Base-by-base conservation (phyloP, 2,888 invertebrate genomes). In the Ormyrus rosae region DNA sequence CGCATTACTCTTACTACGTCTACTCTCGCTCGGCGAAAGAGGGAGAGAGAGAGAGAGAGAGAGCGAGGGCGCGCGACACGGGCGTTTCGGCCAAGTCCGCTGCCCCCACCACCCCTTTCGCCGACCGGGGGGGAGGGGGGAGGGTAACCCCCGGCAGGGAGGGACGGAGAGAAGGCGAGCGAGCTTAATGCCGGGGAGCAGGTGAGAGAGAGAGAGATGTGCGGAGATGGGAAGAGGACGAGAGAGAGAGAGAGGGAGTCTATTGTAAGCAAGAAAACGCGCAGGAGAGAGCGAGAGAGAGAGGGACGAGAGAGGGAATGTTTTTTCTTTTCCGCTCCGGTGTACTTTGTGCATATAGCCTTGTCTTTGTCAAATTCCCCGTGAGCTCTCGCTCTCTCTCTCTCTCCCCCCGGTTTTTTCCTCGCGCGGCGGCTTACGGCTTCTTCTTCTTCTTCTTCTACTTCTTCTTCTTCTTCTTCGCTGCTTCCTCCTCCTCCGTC, bases 1-100 rank as follows among this genome's bases (percentile, higher is more conserved):
- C 88, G 87, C 86, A 86, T 87, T 87, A 86, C 88, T 87, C 87
- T 88, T 87, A 86, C 88, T 88, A 88, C 87, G 87, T 87, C 87
- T 86, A 87, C 86, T 84, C 77, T 83, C 84, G 84, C 84, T 19
- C 60, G 75, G 78, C 34, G 60, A 58, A 19, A 55, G 13, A 46
- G 63, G 45, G 56, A 11, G 34, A 46, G 60, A 64, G 68, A 58
- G 48, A 55, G 13, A 58, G 48, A 55, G 13, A 46, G 63, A 63
- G 56, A 11, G 34, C 51, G 60, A 64, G 68, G 7, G 45, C 13
- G 34, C 61, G n/a, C 53, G 64, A 63, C 51, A 74, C 50, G 70
- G 60, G 70, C 70, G 46, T 70, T 70, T 70, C 46, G 46, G 6
- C 19, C n/a, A 19, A 19, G 19, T 19, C 19, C 19, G 19, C 19